Evolutionary conservation across 2,113 vertebrate genomes (phyloP).

Genomic region (Holacanthus passer): DNA sequence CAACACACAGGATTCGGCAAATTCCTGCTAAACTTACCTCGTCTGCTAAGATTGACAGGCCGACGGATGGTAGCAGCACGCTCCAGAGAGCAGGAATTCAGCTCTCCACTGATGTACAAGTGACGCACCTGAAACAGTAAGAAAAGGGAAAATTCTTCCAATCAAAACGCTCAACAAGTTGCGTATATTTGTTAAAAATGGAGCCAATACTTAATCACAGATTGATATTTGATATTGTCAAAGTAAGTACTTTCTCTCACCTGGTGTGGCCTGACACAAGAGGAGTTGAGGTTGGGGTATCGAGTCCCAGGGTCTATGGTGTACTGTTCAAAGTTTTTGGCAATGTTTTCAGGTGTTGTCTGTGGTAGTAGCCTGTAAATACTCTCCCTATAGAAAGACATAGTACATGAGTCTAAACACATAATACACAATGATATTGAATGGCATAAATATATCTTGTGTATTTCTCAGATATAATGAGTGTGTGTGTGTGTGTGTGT

Average conservation of each 20-base stretch:
- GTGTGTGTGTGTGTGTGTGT: neutral
- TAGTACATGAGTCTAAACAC: neutral
- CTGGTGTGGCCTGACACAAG: slow-evolving; percentile 92
- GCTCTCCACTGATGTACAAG: slow-evolving; percentile 89
- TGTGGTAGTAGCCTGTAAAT: slow-evolving; percentile 96
- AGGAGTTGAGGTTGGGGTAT: slow-evolving; percentile 95
- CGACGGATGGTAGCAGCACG: slow-evolving; percentile 89
- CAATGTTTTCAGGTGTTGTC: slow-evolving; percentile 96
- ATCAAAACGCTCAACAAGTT: neutral
- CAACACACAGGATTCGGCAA: neutral
- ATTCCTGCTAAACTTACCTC: slow-evolving; percentile 78
- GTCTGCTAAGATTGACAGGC: slow-evolving; percentile 89
- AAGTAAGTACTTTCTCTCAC: slow-evolving; percentile 76
- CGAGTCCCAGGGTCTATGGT: slow-evolving; percentile 94
- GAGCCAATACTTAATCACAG: no score
- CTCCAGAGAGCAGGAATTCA: slow-evolving; percentile 88
- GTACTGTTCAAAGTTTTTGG: slow-evolving; percentile 98
- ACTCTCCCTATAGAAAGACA: slow-evolving; percentile 87
- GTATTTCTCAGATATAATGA: neutral
- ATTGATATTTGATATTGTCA: no score
- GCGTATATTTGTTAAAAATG: neutral
- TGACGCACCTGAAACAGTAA: slow-evolving; percentile 89
- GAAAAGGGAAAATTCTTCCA: neutral
- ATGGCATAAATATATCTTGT: neutral
- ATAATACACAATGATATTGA: neutral